A percentile compares a stretch with the other conserved stretches of the same genome.
Conservation (phyloP, 1,140 invertebrate species). For the Nebria ingens region DNA sequence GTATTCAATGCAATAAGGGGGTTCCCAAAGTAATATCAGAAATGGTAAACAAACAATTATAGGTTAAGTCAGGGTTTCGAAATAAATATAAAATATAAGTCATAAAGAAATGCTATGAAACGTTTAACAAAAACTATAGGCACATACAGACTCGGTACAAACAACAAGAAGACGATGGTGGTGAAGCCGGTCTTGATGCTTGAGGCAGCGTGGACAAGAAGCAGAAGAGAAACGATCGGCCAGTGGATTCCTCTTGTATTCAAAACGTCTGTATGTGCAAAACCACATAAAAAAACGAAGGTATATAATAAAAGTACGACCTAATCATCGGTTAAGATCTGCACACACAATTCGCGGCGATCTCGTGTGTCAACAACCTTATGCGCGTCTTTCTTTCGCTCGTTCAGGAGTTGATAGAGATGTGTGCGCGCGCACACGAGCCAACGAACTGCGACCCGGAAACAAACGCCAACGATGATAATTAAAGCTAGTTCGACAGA, state of each 20-base stretch:
- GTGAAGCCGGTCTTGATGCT: no score
- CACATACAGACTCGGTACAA: no score
- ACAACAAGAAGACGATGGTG: no score
- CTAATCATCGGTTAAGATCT: constrained; percentile 3
- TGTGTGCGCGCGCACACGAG: not conserved
- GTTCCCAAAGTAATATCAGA: not conserved
- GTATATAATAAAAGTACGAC: constrained; percentile 4
- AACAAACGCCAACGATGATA: not conserved
- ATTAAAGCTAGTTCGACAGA: not conserved
- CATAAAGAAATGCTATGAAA: no score
- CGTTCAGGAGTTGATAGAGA: not conserved
- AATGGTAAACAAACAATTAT: not conserved
- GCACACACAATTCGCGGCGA: not conserved
- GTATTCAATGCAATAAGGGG: not conserved
- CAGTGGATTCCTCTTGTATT: no score
- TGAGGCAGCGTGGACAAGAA: no score
- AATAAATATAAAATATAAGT: no score
- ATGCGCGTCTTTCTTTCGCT: not conserved
- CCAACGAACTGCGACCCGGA: constrained; percentile 5
- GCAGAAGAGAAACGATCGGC: no score
- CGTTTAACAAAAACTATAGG: no score
- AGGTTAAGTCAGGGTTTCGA: not conserved
- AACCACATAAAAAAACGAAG: not conserved
- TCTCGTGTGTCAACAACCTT: constrained; percentile 1
- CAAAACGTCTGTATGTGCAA: not conserved